Evolutionary conservation across 2,113 vertebrate species (phyloP), one percentile per base, ranked within the genome.

Genomic region (Poecile atricapillus): DNA sequence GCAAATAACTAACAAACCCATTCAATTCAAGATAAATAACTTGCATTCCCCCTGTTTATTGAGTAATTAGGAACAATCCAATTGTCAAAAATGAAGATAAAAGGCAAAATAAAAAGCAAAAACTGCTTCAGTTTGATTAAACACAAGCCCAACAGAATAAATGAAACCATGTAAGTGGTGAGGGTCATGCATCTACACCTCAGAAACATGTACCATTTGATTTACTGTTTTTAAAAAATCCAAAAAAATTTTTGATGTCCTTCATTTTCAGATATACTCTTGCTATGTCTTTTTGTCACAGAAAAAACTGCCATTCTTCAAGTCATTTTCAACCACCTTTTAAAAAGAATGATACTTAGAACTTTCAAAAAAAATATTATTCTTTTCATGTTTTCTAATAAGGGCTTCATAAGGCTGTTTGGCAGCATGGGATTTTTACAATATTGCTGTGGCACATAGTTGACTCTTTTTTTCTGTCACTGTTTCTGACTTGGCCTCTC

Each of bases 51-150:
- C 14, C 13, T 28, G 7, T 56, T 85, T 78, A 78, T 49, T 69
- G 62, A 53, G 24, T 75, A 85, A 46, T 65, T 85, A 64, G 30
- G 15, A 68, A 79, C 20, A 90, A 80, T 28, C 24, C 68, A 15
- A 30, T 35, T 62, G 35, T 24, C 35, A 74, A 76, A 87, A 84
- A 24, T 47, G 8, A 93, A 89, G 16, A 53, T 5, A 58, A 81
- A 92, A 91, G 20, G 18, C 31, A 90, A 92, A 88, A 81, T n/a
- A 80, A 75, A 91, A 92, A 63, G 16, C 31, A 87, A 75, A 92
- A 85, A 17, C 17, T 41, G 33, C 28, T 68, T 49, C 31, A 37
- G 17, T 30, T 83, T 69, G 35, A 93, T 14, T 58, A 39, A 84
- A 70, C 16, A 84, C 9, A 81, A 69, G 22, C 6, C 27, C 33